Evolutionary conservation across 1,140 invertebrate species (phyloP).

Genomic region (Medauroidea extradentata): DNA sequence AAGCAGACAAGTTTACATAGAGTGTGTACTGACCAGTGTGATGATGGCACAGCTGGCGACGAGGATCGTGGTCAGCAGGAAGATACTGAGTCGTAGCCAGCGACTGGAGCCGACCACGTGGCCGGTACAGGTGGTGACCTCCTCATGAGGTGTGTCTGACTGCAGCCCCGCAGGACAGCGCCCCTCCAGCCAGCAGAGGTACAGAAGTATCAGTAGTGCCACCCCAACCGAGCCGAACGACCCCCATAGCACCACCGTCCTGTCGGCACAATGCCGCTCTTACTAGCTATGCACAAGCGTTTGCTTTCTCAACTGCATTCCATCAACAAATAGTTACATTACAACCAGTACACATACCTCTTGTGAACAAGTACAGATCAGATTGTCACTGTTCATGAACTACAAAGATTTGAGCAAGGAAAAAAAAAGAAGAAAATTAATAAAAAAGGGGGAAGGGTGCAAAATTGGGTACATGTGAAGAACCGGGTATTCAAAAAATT

Average conservation of each 20-base stretch:
- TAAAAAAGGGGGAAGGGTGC: too few relatives aligned
- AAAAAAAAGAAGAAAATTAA: too few relatives aligned
- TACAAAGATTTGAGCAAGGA: too few relatives aligned
- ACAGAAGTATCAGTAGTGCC: slow-evolving; percentile 57
- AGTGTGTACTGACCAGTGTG: slow-evolving; percentile 56
- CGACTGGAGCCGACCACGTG: slow-evolving; percentile 60
- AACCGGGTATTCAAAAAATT: too few relatives aligned
- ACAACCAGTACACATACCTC: too few relatives aligned
- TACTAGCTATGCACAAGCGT: too few relatives aligned
- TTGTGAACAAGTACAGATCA: too few relatives aligned
- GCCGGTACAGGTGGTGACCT: neutral
- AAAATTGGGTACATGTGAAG: too few relatives aligned
- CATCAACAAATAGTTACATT: too few relatives aligned
- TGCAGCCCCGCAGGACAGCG: slow-evolving; percentile 33
- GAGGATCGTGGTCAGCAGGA: slow-evolving; percentile 58
- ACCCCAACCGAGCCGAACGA: slow-evolving; percentile 59
- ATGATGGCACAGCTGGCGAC: slow-evolving; percentile 63
- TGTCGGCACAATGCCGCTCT: slow-evolving; percentile 37
- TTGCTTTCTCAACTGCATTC: too few relatives aligned
- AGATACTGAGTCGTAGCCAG: slow-evolving; percentile 61
- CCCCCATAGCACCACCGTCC: slow-evolving; percentile 58
- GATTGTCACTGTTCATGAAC: too few relatives aligned
- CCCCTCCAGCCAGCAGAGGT: slow-evolving; percentile 55
- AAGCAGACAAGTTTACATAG: too few relatives aligned
- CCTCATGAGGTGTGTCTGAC: neutral